phyloP scores from a whole-genome alignment of 2,113 vertebrate species.

The Notothenia rossii region DNA sequence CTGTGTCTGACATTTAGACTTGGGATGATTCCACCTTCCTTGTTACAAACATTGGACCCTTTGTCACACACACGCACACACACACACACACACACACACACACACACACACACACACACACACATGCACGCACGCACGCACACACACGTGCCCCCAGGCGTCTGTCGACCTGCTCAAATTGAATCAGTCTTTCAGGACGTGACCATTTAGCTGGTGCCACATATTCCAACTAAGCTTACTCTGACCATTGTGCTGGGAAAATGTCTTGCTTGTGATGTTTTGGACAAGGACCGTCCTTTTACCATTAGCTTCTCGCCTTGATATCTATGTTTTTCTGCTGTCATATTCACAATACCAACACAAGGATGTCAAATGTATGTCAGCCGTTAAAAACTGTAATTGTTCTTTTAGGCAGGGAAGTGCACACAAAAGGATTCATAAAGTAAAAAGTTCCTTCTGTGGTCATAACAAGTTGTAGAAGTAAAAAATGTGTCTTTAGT shows the following conservation, averaged over 20 bases:
- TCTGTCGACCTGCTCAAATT: slow-evolving; percentile 34
- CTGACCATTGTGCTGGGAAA: slow-evolving; percentile 24
- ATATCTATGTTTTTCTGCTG: slow-evolving; percentile 48
- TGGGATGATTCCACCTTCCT: slow-evolving; percentile 22
- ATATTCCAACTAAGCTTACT: slow-evolving; percentile 24
- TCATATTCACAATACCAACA: slow-evolving; percentile 41
- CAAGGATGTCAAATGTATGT: slow-evolving; percentile 23
- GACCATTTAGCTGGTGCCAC: slow-evolving; percentile 29
- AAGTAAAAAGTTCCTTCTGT: slow-evolving; percentile 16
- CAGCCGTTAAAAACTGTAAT: slow-evolving; percentile 28
- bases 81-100: neutral
- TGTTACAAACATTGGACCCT: slow-evolving; percentile 1
- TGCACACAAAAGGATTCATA: slow-evolving; percentile 13
- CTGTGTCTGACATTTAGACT: slow-evolving; percentile 19
- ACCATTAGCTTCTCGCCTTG: slow-evolving; percentile 11
- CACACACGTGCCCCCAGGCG: neutral
- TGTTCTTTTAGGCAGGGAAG: slow-evolving; percentile 8
- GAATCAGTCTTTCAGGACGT: slow-evolving; percentile 21
- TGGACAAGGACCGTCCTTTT: slow-evolving; percentile 45
- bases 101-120: too few species aligned
- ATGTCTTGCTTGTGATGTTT: slow-evolving; percentile 32
- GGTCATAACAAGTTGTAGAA: slow-evolving; percentile 23
- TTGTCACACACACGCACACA: neutral
- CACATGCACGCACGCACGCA: neutral
- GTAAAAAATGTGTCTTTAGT: slow-evolving; percentile 18